Evolutionary conservation across 1,140 invertebrate species (phyloP).

Genomic region (Brachystomella parvula): DNA sequence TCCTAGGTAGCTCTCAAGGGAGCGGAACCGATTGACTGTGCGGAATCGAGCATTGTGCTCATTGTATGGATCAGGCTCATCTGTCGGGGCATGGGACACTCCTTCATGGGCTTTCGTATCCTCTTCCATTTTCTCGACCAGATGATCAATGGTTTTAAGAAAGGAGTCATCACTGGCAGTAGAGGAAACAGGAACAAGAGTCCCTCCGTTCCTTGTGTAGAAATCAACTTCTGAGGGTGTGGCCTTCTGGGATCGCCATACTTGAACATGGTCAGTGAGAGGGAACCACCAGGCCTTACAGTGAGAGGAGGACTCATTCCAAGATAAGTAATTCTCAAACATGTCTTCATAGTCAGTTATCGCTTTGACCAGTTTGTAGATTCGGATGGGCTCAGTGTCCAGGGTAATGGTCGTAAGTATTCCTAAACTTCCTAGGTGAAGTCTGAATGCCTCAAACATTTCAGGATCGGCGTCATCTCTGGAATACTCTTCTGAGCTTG

Average conservation of each 20-base stretch:
- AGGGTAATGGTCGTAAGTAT: not conserved
- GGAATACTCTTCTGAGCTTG: not conserved
- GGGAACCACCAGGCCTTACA: conserved; percentile 8
- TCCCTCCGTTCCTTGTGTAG: not conserved
- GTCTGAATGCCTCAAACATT: not conserved
- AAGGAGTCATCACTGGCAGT: not conserved
- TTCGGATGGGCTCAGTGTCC: not conserved
- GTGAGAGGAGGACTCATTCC: not conserved
- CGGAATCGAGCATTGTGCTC: conserved; percentile 7
- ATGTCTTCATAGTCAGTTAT: not conserved
- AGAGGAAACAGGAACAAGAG: not conserved
- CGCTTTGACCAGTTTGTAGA: not conserved
- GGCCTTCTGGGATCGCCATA: not conserved
- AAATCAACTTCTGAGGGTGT: not conserved
- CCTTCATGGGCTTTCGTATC: not conserved
- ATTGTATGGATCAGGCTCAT: not conserved
- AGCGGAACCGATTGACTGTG: not conserved
- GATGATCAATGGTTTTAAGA: not conserved
- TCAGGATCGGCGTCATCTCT: not conserved
- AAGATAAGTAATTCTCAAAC: not conserved
- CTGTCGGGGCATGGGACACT: not conserved
- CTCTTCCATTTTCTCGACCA: conserved; percentile 4
- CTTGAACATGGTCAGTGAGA: conserved; percentile 4
- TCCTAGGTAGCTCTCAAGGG: not conserved
- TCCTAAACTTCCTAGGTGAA: not conserved